Percentiles rank a stretch among this genome's conserved stretches.
Evolutionary conservation across 2,888 invertebrate genomes (phyloP).

Genomic region (Diarsia mendica): DNA sequence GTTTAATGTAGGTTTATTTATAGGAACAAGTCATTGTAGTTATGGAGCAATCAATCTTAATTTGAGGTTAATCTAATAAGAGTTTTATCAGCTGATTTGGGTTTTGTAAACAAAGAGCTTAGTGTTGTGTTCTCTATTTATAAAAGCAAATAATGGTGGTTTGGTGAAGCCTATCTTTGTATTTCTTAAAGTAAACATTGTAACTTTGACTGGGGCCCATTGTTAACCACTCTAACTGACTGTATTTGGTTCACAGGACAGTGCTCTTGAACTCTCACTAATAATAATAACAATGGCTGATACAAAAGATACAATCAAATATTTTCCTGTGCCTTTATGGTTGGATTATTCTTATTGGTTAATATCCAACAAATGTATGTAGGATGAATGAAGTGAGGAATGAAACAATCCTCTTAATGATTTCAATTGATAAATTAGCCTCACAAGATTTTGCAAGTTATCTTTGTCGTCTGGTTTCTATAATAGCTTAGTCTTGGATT

Average conservation of each 20-base stretch:
- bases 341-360: background rate
- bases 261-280: conserved; percentile 7
- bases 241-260: conserved; percentile 5
- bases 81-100: conserved; percentile 70
- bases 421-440: conserved; percentile 18
- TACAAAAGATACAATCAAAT: background rate
- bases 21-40: conserved; percentile 53
- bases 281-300: conserved; percentile 18
- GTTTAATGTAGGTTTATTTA: conserved; percentile 64
- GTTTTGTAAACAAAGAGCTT: conserved; percentile 72
- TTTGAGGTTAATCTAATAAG: conserved; percentile 29
- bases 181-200: conserved; percentile 20
- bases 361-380: background rate
- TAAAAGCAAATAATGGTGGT: conserved; percentile 1
- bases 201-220: background rate
- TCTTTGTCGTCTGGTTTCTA: conserved; percentile 22
- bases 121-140: conserved; percentile 18
- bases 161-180: conserved; percentile 4
- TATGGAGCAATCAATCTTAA: conserved; percentile 26
- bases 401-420: background rate
- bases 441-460: background rate
- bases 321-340: background rate
- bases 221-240: conserved; percentile 16
- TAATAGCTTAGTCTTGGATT: background rate
- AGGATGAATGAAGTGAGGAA: conserved; percentile 7